Evolutionary conservation across 2,888 invertebrate species (phyloP).

Genomic region (Eupithecia subfuscata): DNA sequence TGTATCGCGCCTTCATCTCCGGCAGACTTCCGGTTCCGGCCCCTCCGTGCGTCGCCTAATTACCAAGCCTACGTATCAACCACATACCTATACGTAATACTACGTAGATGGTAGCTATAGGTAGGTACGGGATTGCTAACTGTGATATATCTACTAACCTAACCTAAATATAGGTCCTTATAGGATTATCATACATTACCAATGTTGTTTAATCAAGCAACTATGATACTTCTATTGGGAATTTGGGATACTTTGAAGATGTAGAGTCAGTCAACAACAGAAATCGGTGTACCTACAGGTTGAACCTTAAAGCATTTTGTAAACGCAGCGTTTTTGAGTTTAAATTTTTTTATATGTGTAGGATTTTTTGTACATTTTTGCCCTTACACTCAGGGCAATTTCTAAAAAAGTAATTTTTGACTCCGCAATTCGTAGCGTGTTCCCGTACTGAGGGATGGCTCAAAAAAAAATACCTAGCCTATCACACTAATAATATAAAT

Average conservation of each 20-base stretch:
- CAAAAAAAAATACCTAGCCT: too few relatives aligned
- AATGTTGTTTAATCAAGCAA: background rate
- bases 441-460: too few relatives aligned
- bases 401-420: too few relatives aligned
- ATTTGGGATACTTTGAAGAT: background rate
- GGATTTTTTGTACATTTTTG: too few relatives aligned
- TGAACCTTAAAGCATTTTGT: background rate
- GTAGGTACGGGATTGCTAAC: background rate
- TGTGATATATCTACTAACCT: background rate
- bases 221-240: background rate
- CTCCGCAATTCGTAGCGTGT: too few relatives aligned
- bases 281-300: background rate
- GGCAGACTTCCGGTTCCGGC: slow-evolving; percentile 80
- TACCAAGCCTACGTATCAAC: slow-evolving; percentile 59
- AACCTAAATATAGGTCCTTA: background rate
- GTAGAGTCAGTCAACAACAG: background rate
- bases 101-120: background rate
- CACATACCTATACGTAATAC: background rate
- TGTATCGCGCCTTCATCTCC: slow-evolving; percentile 85
- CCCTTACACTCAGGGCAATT: too few relatives aligned
- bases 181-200: background rate
- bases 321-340: too few relatives aligned
- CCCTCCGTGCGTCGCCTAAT: slow-evolving; percentile 77
- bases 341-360: too few relatives aligned
- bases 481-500: too few relatives aligned